These are phyloP conservation scores for Chrysomallon squamiferum DNA, from an alignment of 1,140 invertebrate species.

Conservation along the genomic window DNA sequence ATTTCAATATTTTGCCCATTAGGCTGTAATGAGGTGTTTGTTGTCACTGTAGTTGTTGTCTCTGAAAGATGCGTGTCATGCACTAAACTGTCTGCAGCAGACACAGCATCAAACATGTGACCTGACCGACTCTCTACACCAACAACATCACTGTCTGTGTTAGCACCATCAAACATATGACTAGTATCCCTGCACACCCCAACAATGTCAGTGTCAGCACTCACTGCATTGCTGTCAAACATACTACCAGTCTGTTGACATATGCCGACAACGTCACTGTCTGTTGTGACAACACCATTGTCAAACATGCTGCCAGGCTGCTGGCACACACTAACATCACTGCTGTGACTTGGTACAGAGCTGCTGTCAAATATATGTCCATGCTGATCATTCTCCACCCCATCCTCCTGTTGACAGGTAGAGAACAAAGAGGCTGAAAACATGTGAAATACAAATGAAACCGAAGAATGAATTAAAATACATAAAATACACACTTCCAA, in stretches of 20 bases:
- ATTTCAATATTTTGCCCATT: background rate
- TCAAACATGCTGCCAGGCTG: background rate
- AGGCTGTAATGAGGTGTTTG: background rate
- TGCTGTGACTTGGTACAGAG: too few relatives aligned
- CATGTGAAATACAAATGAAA: background rate
- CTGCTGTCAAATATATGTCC: background rate
- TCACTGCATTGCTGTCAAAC: background rate
- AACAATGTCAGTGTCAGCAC: background rate
- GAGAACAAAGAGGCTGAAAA: background rate
- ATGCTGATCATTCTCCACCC: background rate
- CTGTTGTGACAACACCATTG: background rate
- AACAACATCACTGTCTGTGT: background rate
- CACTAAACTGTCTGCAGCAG: too few relatives aligned
- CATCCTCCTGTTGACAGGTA: background rate
- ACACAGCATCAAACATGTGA: too few relatives aligned
- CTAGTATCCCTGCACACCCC: too few relatives aligned
- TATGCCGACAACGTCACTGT: conserved; percentile 1
- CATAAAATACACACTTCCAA: background rate
- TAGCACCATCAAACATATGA: too few relatives aligned
- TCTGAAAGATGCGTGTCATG: background rate
- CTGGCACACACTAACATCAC: too few relatives aligned
- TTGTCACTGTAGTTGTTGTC: background rate
- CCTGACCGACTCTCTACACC: background rate
- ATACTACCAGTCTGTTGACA: background rate
- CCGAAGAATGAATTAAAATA: background rate